A percentile compares a stretch with the other conserved stretches of the same genome.
Evolutionary conservation across 2,113 vertebrate genomes (phyloP).

Genomic region (Willisornis vidua): DNA sequence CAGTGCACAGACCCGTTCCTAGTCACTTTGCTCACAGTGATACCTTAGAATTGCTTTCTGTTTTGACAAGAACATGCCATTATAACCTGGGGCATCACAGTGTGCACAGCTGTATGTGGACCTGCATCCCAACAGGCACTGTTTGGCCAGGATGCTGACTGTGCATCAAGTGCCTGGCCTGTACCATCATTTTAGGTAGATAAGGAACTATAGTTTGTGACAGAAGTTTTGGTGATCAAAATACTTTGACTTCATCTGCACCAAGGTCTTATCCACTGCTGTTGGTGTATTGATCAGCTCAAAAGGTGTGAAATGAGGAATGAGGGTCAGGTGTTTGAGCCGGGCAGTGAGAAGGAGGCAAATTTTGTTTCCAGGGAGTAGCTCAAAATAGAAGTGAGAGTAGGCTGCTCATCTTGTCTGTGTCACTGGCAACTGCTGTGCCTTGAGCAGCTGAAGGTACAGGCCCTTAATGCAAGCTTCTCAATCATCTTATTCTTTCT

Average conservation of each 20-base stretch:
- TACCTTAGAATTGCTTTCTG: not conserved
- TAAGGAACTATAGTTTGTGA: not conserved
- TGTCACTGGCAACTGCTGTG: not conserved
- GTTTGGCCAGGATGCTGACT: not conserved
- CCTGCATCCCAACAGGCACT: not conserved
- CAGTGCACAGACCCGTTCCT: not conserved
- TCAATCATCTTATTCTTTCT: not conserved
- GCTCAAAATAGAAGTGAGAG: not conserved
- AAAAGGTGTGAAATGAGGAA: not conserved
- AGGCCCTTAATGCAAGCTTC: not conserved
- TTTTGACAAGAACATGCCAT: fast-evolving
- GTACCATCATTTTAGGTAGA: not conserved
- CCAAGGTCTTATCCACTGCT: not conserved
- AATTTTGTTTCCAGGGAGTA: not conserved
- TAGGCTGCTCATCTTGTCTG: not conserved
- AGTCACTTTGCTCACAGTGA: not conserved
- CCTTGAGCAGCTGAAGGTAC: not conserved
- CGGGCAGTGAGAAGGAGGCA: not conserved
- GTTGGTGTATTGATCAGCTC: not conserved
- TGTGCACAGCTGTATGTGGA: not conserved
- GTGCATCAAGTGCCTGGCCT: not conserved
- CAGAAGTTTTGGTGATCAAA: not conserved
- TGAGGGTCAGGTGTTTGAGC: not conserved
- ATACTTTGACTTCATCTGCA: not conserved
- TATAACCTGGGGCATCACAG: not conserved